phyloP scores from a whole-genome alignment of 2,888 invertebrate genomes.

The Baronia brevicornis region DNA sequence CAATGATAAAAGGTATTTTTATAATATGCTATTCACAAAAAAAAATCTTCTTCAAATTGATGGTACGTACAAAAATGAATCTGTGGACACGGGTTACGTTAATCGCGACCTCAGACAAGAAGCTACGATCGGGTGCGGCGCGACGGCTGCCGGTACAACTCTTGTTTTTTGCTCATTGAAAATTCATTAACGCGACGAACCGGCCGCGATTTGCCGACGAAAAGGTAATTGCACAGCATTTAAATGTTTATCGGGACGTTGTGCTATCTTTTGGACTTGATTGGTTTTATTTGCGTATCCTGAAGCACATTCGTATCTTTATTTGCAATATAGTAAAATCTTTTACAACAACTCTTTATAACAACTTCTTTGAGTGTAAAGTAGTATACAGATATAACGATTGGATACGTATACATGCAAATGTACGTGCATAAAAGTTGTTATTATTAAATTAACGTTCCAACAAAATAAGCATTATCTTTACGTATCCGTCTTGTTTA shows the following conservation, averaged over 20 bases:
- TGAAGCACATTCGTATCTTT: constrained; percentile 34
- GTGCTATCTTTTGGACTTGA: constrained; percentile 34
- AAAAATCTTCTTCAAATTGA: constrained; percentile 13
- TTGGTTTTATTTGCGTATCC: constrained; percentile 43
- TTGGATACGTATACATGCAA: too few relatives aligned
- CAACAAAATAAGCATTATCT: too few relatives aligned
- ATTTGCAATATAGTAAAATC: too few relatives aligned
- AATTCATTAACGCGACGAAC: constrained; percentile 47
- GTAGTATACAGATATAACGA: too few relatives aligned
- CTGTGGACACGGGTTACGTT: constrained; percentile 15
- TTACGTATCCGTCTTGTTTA: too few relatives aligned
- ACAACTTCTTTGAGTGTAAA: too few relatives aligned
- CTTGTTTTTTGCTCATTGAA: constrained; percentile 45
- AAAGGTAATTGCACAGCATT: constrained; percentile 53
- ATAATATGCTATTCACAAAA: too few relatives aligned
- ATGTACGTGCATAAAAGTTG: too few relatives aligned
- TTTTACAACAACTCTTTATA: too few relatives aligned
- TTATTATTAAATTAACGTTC: too few relatives aligned
- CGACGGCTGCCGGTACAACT: constrained; percentile 12
- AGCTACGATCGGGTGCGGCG: constrained; percentile 12
- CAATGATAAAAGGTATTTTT: too few relatives aligned
- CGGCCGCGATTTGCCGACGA: constrained; percentile 50
- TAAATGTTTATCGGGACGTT: constrained; percentile 49
- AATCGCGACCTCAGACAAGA: constrained; percentile 24
- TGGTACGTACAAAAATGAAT: constrained; percentile 9